phyloP scores from a whole-genome alignment of 2,888 invertebrate species.

The Bombylius major region DNA sequence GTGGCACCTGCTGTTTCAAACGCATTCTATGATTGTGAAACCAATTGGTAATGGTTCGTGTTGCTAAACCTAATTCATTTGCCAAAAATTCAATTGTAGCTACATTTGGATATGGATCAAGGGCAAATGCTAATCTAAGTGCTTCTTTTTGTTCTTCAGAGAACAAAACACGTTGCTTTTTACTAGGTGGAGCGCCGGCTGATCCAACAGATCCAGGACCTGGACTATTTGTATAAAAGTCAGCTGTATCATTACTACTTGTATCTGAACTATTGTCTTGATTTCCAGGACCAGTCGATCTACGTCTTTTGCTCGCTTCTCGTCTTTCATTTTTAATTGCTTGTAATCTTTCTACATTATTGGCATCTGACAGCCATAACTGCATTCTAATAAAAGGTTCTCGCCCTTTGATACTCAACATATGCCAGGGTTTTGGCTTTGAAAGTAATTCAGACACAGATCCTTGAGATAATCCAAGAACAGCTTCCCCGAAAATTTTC shows the following conservation, averaged over 20 bases:
- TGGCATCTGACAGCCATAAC: constrained; percentile 89
- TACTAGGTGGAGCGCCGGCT: constrained; percentile 63
- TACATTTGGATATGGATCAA: constrained; percentile 95
- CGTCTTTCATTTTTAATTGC: constrained; percentile 80
- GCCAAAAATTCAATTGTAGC: constrained; percentile 93
- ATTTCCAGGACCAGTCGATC: constrained; percentile 66
- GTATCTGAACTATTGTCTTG: constrained; percentile 82
- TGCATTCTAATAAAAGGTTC: constrained; percentile 96
- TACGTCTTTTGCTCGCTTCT: constrained; percentile 80
- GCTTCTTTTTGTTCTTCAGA: constrained; percentile 98
- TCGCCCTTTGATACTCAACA: constrained; percentile 94
- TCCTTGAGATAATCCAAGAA: constrained; percentile 89
- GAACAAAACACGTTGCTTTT: constrained; percentile 91
- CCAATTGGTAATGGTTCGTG: constrained; percentile 98
- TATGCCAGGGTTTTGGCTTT: constrained; percentile 98
- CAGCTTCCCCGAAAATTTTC: constrained; percentile 96
- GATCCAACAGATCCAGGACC: constrained; percentile 47
- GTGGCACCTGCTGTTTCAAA: constrained; percentile 80
- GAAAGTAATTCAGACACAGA: constrained; percentile 94
- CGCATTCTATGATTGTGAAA: constrained; percentile 99
- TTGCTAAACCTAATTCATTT: constrained; percentile 76
- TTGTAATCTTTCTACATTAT: constrained; percentile 87
- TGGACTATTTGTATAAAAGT: constrained; percentile 75
- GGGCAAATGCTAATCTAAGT: constrained; percentile 79
- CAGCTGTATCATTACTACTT: constrained; percentile 77